Evolutionary conservation across 2,113 vertebrate genomes (phyloP).

Genomic region (Calonectris borealis): DNA sequence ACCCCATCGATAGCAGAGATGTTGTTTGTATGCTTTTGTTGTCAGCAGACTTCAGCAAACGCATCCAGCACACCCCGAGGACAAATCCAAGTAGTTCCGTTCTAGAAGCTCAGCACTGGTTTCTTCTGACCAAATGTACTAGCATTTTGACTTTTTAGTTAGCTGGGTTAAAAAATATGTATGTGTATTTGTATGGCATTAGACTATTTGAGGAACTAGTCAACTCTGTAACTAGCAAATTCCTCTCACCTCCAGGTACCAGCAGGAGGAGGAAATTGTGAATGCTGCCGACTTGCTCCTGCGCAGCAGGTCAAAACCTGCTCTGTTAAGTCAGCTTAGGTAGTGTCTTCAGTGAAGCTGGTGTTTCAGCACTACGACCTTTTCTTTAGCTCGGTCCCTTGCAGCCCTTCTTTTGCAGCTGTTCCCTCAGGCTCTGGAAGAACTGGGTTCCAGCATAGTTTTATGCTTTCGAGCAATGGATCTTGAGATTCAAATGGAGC

Average conservation of each 20-base stretch:
- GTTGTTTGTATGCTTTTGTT: not conserved
- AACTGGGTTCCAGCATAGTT: not conserved
- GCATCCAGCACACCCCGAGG: not conserved
- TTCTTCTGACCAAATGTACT: not conserved
- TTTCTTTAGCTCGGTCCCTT: not conserved
- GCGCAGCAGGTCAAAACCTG: not conserved
- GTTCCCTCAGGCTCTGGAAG: not conserved
- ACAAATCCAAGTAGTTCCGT: not conserved
- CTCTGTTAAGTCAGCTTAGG: not conserved
- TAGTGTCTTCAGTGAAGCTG: not conserved
- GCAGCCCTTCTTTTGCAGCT: not conserved
- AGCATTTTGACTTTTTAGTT: not conserved
- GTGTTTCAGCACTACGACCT: not conserved
- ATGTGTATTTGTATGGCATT: not conserved
- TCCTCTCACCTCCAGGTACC: not conserved
- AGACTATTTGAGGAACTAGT: not conserved
- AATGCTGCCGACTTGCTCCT: not conserved
- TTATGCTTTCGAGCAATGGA: not conserved
- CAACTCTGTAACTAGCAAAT: not conserved
- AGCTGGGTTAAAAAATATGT: not conserved
- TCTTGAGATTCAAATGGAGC: not conserved
- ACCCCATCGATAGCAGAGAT: not conserved
- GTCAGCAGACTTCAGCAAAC: not conserved
- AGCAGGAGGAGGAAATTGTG: not conserved
- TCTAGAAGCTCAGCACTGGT: not conserved